Evolutionary conservation across 2,797 vertebrate species (phyloP).

Genomic region (Antennarius maculatus): DNA sequence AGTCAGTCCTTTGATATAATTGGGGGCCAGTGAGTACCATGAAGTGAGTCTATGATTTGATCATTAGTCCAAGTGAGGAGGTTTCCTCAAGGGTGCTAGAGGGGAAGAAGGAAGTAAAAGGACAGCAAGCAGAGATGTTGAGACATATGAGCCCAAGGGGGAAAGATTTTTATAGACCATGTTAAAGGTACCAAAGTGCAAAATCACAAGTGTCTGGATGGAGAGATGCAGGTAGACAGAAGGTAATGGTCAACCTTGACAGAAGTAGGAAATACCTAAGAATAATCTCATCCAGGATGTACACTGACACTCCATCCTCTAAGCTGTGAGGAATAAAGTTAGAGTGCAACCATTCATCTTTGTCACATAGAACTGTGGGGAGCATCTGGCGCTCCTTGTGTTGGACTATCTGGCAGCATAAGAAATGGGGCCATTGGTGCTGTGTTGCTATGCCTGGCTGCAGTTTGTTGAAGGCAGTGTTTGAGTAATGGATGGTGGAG

Average conservation of each 20-base stretch:
- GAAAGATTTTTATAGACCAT: conserved; percentile 17
- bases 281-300: conserved; percentile 49
- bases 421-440: conserved; percentile 35
- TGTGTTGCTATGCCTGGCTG: conserved; percentile 15
- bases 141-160: conserved; percentile 24
- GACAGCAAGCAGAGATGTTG: conserved; percentile 23
- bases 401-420: conserved; percentile 35
- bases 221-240: conserved; percentile 3
- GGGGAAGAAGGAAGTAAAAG: conserved; percentile 14
- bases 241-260: conserved; percentile 19
- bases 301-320: conserved; percentile 27
- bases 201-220: conserved; percentile 26
- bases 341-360: conserved; percentile 54
- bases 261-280: conserved; percentile 30
- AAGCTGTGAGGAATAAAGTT: conserved; percentile 21
- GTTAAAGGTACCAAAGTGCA: conserved; percentile 27
- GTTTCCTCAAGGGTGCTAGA: conserved; percentile 44
- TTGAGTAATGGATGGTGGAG: conserved; percentile 15
- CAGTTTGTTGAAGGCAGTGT: conserved; percentile 16
- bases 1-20: conserved; percentile 65
- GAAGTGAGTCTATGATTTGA: conserved; percentile 60
- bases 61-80: conserved; percentile 62
- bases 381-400: conserved; percentile 32
- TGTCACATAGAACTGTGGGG: conserved; percentile 56
- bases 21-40: conserved; percentile 51